These are phyloP conservation scores for Nasonia oneida DNA, from an alignment of 2,888 invertebrate species.

Conservation along the genomic window DNA sequence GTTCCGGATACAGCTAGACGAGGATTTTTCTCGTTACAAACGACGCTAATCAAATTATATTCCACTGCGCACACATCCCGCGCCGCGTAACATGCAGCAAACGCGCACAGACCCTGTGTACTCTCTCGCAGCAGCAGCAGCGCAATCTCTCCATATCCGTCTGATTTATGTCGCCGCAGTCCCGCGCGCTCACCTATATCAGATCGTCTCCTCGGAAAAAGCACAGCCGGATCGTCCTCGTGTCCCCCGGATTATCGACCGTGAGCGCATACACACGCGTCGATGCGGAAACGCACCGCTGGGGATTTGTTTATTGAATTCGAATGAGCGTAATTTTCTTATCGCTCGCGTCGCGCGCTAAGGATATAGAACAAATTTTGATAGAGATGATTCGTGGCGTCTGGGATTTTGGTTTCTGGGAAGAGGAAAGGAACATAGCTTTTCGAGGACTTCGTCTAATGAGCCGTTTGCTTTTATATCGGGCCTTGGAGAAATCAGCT, in stretches of 20 bases:
- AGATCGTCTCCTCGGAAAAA: conserved; percentile 13
- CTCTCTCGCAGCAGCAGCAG: neutral
- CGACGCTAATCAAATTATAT: neutral
- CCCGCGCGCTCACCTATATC: conserved; percentile 4
- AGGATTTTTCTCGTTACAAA: neutral
- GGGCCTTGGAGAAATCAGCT: neutral
- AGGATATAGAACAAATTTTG: conserved; percentile 1
- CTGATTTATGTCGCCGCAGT: conserved; percentile 46
- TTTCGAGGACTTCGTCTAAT: neutral
- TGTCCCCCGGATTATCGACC: neutral
- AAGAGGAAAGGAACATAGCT: neutral
- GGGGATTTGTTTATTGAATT: conserved; percentile 49
- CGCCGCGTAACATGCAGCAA: neutral
- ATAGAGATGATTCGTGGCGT: conserved; percentile 48
- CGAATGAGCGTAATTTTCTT: conserved; percentile 39
- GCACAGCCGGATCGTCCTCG: neutral
- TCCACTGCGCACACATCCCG: neutral
- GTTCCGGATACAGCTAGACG: neutral
- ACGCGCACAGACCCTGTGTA: neutral
- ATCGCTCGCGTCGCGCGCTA: neutral
- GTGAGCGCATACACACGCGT: neutral
- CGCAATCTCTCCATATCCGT: conserved; percentile 20
- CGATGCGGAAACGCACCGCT: conserved; percentile 33
- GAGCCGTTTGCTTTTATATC: conserved; percentile 1
- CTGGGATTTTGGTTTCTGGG: conserved; percentile 9